Conservation (phyloP, 64 coral and sea anemone genomes). For the Stylophora pistillata region DNA sequence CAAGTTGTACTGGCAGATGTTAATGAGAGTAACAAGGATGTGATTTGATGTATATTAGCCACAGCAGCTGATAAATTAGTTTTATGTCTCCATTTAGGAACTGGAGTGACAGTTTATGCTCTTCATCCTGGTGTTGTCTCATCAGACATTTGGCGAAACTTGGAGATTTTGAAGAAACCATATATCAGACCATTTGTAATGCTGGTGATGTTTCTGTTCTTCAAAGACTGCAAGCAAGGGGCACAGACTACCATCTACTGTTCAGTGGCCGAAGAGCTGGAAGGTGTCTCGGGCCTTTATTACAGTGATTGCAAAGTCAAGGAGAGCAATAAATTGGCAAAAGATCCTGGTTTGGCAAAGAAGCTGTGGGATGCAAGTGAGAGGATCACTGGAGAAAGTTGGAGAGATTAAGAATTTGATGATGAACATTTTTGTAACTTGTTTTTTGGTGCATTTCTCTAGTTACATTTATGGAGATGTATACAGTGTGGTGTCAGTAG, state of each 20-base stretch:
- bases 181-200: not conserved
- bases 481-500: too few species aligned
- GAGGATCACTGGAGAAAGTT: constrained; percentile 34
- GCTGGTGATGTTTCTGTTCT: not conserved
- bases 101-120: constrained; percentile 36
- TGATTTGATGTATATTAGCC: too few species aligned
- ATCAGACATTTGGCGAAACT: constrained; percentile 34
- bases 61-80: not conserved
- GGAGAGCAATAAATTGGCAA: not conserved
- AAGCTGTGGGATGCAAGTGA: constrained; percentile 52
- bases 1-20: too few species aligned
- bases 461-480: too few species aligned
- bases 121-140: constrained; percentile 54
- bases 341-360: constrained; percentile 39
- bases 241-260: constrained; percentile 60
- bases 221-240: constrained; percentile 47
- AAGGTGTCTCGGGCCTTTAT: constrained; percentile 32
- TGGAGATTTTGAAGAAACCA: not conserved
- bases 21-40: too few species aligned
- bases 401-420: not conserved
- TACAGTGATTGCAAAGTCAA: constrained; percentile 40
- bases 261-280: constrained; percentile 36
- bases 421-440: not conserved
- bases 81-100: not conserved
- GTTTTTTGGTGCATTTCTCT: too few species aligned